phyloP scores from a whole-genome alignment of 2,797 vertebrate species.

The Cheirogaleus major region DNA sequence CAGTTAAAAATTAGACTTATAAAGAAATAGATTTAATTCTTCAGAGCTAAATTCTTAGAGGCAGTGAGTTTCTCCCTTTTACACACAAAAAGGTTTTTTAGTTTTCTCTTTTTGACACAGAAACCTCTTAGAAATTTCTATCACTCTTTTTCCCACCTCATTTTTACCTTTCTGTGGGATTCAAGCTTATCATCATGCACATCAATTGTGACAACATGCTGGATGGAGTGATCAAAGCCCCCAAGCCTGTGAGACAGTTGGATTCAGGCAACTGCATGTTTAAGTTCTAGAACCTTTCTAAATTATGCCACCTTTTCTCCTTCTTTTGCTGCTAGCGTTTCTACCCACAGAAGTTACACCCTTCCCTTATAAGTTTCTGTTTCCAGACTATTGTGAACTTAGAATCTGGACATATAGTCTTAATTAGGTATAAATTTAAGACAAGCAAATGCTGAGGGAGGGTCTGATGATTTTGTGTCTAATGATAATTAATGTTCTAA shows the following conservation, averaged over 20 bases:
- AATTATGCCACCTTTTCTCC: not conserved
- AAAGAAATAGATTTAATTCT: conserved; percentile 13
- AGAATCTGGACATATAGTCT: not conserved
- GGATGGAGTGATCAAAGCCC: no score
- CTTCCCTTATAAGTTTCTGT: conserved; percentile 18
- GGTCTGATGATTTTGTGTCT: not conserved
- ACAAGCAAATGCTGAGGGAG: not conserved
- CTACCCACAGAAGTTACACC: not conserved
- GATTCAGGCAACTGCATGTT: not conserved
- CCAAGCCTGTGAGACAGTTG: not conserved
- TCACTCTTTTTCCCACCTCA: not conserved
- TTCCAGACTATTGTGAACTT: not conserved
- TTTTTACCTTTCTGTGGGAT: not conserved
- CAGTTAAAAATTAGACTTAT: not conserved
- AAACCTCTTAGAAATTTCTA: not conserved
- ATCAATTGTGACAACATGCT: not conserved
- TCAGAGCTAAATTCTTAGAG: not conserved
- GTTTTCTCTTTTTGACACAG: not conserved
- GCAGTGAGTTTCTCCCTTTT: not conserved
- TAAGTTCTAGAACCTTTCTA: not conserved
- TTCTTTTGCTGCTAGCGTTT: not conserved
- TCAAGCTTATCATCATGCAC: not conserved
- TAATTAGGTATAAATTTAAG: not conserved
- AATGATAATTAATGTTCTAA: not conserved
- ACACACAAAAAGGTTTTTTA: not conserved